These are phyloP conservation scores for Myotis findleyi DNA, from an alignment of 2,797 vertebrate species.

Conservation along the genomic window DNA sequence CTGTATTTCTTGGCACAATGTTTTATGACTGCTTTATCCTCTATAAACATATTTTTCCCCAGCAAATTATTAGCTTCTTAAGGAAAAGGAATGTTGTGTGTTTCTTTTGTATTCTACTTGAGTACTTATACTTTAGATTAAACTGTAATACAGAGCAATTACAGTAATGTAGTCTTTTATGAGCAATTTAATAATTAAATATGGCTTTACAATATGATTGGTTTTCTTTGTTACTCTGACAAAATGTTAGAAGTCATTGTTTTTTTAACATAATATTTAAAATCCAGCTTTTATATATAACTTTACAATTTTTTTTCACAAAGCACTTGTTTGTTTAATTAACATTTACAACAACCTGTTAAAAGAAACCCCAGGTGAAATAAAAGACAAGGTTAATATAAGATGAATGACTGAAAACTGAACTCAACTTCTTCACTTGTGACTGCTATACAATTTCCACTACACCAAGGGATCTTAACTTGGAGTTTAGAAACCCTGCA, in stretches of 20 bases:
- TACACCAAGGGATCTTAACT: not conserved
- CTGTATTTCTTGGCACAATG: not conserved
- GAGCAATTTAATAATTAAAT: constrained; percentile 37
- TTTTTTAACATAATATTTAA: constrained; percentile 1
- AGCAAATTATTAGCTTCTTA: not conserved
- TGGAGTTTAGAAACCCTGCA: not conserved
- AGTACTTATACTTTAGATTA: not conserved
- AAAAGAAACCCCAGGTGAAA: not conserved
- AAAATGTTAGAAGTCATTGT: not conserved
- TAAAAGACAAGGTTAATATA: not conserved
- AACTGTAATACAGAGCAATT: not conserved
- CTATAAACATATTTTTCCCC: not conserved
- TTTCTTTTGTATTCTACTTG: not conserved
- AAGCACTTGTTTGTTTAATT: constrained; percentile 17
- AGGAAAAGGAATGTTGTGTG: not conserved
- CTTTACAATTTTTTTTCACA: not conserved
- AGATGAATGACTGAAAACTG: not conserved
- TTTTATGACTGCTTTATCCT: constrained; percentile 31
- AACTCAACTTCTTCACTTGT: not conserved
- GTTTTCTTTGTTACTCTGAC: constrained; percentile 38
- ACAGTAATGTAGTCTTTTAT: not conserved
- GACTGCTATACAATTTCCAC: not conserved
- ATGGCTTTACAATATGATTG: not conserved
- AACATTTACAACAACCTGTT: not conserved
- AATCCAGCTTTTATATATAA: not conserved